Base-by-base conservation (phyloP, 2,113 vertebrate genomes). In the Campylomormyrus tamandua region DNA sequence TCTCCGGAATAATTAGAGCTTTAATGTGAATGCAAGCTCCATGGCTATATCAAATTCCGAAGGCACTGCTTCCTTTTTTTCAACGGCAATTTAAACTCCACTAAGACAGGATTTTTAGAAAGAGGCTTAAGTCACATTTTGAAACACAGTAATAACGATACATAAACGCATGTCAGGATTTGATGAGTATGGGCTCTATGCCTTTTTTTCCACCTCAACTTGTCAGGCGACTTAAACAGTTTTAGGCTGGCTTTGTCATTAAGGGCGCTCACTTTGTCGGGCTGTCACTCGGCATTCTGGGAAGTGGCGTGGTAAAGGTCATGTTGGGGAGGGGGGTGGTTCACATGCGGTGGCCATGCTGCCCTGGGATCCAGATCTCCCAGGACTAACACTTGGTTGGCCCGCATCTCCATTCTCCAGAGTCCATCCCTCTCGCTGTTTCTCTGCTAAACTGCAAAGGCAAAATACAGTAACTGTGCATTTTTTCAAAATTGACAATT, bases 391-490 rank as follows among this genome's bases (percentile, higher is more conserved):
- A 92, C 91, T 95, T 94, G 93, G 94, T 95, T 95, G 93, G 94
- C 92, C 93, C 92, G 90, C 90, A 92, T 92, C 93, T 92, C 90
- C 93, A 95, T 94, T 94, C 92, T 94, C 92, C 93, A 93, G 91
- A 93, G 93, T 93, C 93, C 95, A 94, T 94, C 95, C 92, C 94
- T 95, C 93, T 93, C 50, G 88, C 91, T 89, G 92, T 91, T 93
- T 91, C 91, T 94, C 92, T 90, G 89, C 92, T 92, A 92, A 92
- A 90, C 93, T 90, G 93, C 62, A 27, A 66, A 66, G 6, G 21
- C 56, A 24, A 58, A 53, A 5, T 6, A 53, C 5, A 7, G 5
- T 56, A 56, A 56, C 19, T 53, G 17, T 53, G 17, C 17, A 19
- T 53, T 53, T 53, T 53, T 27, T 21, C 19, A 56, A 56, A 27